Conservation (phyloP, 2,113 vertebrate species). For the Varanus komodoensis region DNA sequence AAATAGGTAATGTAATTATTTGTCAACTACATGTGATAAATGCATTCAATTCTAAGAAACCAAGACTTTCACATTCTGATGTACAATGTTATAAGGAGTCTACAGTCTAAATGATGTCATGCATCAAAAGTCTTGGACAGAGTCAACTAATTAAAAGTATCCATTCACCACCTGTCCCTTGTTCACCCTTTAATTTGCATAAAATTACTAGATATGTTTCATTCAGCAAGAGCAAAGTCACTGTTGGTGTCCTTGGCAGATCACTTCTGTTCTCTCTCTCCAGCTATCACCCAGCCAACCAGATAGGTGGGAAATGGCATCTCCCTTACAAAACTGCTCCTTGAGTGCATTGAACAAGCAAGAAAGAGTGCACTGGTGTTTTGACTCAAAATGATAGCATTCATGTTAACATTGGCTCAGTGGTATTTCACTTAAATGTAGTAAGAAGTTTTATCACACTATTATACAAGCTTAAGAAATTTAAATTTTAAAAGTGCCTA, state of each 20-base stretch:
- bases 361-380: neutral
- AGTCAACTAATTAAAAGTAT: slow-evolving; percentile 36
- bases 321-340: slow-evolving; percentile 1
- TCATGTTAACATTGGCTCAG: neutral
- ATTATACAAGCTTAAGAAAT: neutral
- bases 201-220: slow-evolving; percentile 44
- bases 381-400: slow-evolving; percentile 27
- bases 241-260: neutral
- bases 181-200: slow-evolving; percentile 15
- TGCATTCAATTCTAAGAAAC: neutral
- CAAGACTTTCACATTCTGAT: slow-evolving; percentile 12
- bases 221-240: slow-evolving; percentile 8
- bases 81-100: slow-evolving; percentile 1
- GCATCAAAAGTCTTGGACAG: slow-evolving; percentile 42
- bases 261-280: slow-evolving; percentile 30
- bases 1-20: neutral
- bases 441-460: neutral
- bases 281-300: slow-evolving; percentile 37
- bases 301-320: slow-evolving; percentile 6
- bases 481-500: slow-evolving; percentile 23
- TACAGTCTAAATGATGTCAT: slow-evolving; percentile 1
- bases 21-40: slow-evolving; percentile 18
- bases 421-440: too few relatives aligned
- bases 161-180: slow-evolving; percentile 21
- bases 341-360: neutral